Base-by-base conservation (phyloP, 1,140 invertebrate genomes). In the Yoshiicerus persimilis region DNA sequence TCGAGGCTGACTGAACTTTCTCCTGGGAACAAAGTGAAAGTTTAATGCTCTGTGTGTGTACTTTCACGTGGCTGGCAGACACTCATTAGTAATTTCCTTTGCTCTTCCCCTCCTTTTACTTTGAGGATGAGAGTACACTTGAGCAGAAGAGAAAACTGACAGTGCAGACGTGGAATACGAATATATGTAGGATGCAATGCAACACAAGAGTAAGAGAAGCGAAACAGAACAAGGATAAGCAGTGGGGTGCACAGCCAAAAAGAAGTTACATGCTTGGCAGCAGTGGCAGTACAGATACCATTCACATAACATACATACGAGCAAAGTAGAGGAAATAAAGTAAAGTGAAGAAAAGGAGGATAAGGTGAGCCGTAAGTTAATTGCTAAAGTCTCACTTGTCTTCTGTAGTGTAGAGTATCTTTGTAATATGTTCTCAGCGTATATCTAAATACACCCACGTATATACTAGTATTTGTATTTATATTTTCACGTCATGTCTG, bases 41-140 rank as follows among this genome's bases (percentile, higher is more conserved):
- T 80, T 80, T 80, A 80, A 80, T 80, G 75, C 75, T 80, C 32
- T 80, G 75, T 80, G 75, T 80, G 75, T 80, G 32, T 80, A 38
- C 75, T 80, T 80, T 80, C 75, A 80, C 75, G 75, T 80, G 75
- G 75, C 75, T 34, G 34, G 83, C 23, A 84, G 39, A 30, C 38
- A 47, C 83, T 84, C 83, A 84, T 84, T 84, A 84, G 83, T 84
- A 84, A 84, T 84, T 84, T 84, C 41, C 83, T 84, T 84, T 84
- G 83, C 83, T 84, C 83, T 84, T 41, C 25, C 83, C 41, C 25
- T 47, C n/a, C 41, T 84, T 56, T 84, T 56, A 34, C 30, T 34
- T 80, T 38, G 75, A 34, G 32, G 27, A 77, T 30, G 70, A 77
- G 70, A 30, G 32, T 38, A 80, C 34, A 36, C 75, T 80, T 80